These are phyloP conservation scores for Nemurella pictetii DNA, from an alignment of 2,888 invertebrate genomes.

Conservation along the genomic window DNA sequence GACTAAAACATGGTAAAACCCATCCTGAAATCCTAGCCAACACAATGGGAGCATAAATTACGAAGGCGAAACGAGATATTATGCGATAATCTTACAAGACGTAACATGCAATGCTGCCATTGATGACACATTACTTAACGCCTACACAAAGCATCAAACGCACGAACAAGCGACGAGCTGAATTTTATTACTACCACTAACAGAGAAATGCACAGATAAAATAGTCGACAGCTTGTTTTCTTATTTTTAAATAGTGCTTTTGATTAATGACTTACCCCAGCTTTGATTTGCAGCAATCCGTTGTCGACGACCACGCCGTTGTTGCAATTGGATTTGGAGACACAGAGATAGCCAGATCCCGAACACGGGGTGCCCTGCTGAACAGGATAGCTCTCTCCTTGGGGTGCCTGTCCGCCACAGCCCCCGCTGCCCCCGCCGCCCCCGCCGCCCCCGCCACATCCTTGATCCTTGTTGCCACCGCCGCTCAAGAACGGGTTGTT, in stretches of 20 bases:
- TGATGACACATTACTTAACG: background rate
- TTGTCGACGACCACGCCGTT: conserved; percentile 60
- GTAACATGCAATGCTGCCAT: background rate
- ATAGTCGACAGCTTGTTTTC: background rate
- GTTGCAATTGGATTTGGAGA: conserved; percentile 61
- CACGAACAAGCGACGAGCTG: background rate
- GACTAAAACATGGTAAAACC: background rate
- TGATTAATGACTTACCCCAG: conserved; percentile 57
- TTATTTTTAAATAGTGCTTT: background rate
- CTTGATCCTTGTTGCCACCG: conserved; percentile 1
- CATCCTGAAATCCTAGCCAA: background rate
- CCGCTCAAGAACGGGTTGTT: conserved; percentile 13
- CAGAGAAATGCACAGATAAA: too few species aligned
- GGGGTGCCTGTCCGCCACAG: background rate
- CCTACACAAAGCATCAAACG: background rate
- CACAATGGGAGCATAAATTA: background rate
- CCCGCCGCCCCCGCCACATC: background rate
- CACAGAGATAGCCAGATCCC: conserved; percentile 64
- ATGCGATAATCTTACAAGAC: background rate
- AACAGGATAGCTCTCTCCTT: conserved; percentile 39
- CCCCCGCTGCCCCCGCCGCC: background rate
- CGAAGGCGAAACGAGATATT: background rate
- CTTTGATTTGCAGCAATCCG: conserved; percentile 40
- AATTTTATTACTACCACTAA: too few species aligned
- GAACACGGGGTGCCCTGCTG: conserved; percentile 58